Conservation (phyloP, 2,888 invertebrate genomes). For the Acronicta alni region DNA sequence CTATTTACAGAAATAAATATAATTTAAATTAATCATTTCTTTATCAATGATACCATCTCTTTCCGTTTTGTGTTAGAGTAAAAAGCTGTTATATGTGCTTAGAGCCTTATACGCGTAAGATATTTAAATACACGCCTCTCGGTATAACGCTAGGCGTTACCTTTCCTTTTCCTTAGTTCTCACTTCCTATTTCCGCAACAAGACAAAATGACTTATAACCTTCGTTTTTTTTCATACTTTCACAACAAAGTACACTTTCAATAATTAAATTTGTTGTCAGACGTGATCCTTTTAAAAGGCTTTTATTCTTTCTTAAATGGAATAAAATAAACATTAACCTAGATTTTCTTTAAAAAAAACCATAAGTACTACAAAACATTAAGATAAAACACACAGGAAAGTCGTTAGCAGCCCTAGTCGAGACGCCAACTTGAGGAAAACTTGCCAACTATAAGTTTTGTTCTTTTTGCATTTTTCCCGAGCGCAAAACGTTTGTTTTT, state of each 20-base stretch:
- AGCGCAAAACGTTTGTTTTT: slow-evolving; percentile 70
- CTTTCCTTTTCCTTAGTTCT: slow-evolving; percentile 11
- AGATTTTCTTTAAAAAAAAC: slow-evolving; percentile 45
- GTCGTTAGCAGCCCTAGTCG: slow-evolving; percentile 65
- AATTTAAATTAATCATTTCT: too few relatives aligned
- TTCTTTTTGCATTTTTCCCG: slow-evolving; percentile 85
- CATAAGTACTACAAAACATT: slow-evolving; percentile 60
- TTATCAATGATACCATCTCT: too few relatives aligned
- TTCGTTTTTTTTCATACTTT: neutral
- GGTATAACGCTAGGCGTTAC: slow-evolving; percentile 4
- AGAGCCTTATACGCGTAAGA: neutral
- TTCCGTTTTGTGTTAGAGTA: too few relatives aligned
- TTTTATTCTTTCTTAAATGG: neutral
- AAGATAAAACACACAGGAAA: slow-evolving; percentile 68
- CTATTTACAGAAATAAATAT: too few relatives aligned
- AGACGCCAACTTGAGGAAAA: slow-evolving; percentile 79
- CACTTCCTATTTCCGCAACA: slow-evolving; percentile 11
- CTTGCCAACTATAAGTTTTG: slow-evolving; percentile 83
- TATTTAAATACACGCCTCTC: neutral
- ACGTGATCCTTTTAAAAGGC: neutral
- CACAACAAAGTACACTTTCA: neutral
- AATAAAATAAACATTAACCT: slow-evolving; percentile 17
- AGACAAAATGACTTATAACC: neutral
- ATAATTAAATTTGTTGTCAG: too few relatives aligned
- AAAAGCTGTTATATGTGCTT: neutral